These are phyloP conservation scores for Zelostemma sp. DNA, from an alignment of 1,140 invertebrate genomes.

Conservation along the genomic window DNA sequence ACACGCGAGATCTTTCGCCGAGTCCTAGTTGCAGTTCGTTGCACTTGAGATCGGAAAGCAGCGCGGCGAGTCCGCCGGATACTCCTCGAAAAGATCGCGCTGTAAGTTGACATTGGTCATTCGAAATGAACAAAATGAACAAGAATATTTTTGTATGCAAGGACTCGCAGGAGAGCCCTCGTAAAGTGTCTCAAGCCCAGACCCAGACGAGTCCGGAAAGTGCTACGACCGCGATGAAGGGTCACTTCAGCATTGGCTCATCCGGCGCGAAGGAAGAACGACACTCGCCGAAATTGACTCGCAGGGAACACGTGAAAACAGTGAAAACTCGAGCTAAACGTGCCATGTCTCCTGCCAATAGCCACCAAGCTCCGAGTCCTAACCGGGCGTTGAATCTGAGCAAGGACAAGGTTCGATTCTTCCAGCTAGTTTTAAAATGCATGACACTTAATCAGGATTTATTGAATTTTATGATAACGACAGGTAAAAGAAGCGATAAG, in stretches of 20 bases:
- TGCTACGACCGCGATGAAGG: constrained; percentile 68
- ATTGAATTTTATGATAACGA: no score
- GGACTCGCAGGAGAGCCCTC: constrained; percentile 59
- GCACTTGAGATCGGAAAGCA: constrained; percentile 71
- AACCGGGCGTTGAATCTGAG: constrained; percentile 57
- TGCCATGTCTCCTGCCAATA: constrained; percentile 74
- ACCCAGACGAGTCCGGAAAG: constrained; percentile 83
- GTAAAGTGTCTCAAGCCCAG: constrained; percentile 77
- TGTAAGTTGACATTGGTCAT: constrained; percentile 52
- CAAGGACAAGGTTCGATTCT: constrained; percentile 56
- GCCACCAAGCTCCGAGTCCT: constrained; percentile 62
- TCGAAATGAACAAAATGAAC: no score
- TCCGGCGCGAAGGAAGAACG: constrained; percentile 71
- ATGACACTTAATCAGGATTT: no score
- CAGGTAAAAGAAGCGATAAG: constrained; percentile 86
- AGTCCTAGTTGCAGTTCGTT: constrained; percentile 74
- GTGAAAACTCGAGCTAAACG: constrained; percentile 72
- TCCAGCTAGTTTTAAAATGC: no score
- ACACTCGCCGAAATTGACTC: constrained; percentile 75
- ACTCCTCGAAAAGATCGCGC: constrained; percentile 64
- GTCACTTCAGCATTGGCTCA: constrained; percentile 76
- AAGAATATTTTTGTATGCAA: background rate
- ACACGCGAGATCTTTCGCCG: constrained; percentile 74
- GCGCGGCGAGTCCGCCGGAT: constrained; percentile 68
- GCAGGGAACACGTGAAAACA: constrained; percentile 73